Evolutionary conservation across 2,888 invertebrate species (phyloP).

Genomic region (Xestia sexstrigata): DNA sequence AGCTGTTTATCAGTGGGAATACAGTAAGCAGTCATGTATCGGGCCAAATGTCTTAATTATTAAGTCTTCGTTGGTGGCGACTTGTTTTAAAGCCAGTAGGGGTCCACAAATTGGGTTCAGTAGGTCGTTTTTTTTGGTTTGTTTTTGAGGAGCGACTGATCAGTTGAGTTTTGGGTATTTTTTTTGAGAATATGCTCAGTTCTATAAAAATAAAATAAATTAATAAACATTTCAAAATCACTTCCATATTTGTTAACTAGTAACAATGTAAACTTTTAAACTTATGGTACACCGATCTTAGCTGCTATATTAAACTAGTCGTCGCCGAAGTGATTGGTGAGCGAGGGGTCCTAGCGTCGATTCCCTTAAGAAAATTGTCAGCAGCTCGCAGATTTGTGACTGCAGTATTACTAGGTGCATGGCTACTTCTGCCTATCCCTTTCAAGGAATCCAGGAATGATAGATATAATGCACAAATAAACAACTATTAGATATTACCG

Average conservation of each 20-base stretch:
- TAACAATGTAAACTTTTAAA: too few relatives aligned
- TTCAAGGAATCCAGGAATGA: neutral
- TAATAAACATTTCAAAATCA: too few relatives aligned
- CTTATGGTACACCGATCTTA: neutral
- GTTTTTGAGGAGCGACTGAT: slow-evolving; percentile 18
- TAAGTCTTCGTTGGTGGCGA: slow-evolving; percentile 82
- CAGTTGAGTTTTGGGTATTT: neutral
- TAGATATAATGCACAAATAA: neutral
- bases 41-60: slow-evolving; percentile 84
- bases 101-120: slow-evolving; percentile 52
- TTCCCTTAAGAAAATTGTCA: neutral
- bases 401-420: neutral
- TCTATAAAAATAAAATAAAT: neutral
- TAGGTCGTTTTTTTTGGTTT: slow-evolving; percentile 16
- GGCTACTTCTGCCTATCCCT: neutral
- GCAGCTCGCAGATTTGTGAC: neutral
- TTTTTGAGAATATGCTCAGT: neutral
- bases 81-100: slow-evolving; percentile 41
- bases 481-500: too few relatives aligned
- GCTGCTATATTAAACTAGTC: neutral
- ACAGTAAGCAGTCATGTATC: slow-evolving; percentile 62
- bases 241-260: too few relatives aligned
- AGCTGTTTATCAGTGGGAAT: slow-evolving; percentile 37
- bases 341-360: neutral
- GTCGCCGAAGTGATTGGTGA: neutral